phyloP scores from a whole-genome alignment of 1,140 invertebrate genomes.

The Ceratoteleas bidentatus region DNA sequence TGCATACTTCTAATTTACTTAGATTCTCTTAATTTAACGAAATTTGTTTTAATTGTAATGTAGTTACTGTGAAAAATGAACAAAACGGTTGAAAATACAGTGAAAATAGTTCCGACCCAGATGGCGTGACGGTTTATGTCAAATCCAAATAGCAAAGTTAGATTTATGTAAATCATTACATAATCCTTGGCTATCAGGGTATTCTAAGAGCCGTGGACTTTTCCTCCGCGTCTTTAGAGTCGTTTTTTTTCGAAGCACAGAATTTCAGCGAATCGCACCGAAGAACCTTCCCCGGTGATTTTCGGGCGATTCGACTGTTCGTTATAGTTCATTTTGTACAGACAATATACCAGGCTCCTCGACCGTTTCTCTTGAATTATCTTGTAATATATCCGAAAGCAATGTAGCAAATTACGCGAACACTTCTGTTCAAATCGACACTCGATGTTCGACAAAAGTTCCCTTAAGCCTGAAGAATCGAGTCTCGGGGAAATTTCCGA shows the following conservation, averaged over 20 bases:
- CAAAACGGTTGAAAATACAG: too few relatives aligned
- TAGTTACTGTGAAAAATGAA: too few relatives aligned
- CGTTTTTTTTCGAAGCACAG: constrained; percentile 16
- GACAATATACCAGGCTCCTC: constrained; percentile 11
- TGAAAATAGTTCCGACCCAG: too few relatives aligned
- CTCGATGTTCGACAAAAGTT: background rate
- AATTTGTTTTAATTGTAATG: too few relatives aligned
- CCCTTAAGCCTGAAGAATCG: background rate
- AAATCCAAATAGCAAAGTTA: too few relatives aligned
- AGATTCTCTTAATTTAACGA: too few relatives aligned
- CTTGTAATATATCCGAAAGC: constrained; percentile 13
- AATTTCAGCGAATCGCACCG: constrained; percentile 12
- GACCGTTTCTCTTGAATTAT: background rate
- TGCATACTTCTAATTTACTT: too few relatives aligned
- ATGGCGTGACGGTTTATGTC: too few relatives aligned
- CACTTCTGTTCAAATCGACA: background rate
- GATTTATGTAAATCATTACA: too few relatives aligned
- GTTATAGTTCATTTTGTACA: constrained; percentile 46
- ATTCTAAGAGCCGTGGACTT: background rate
- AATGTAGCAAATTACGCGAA: background rate
- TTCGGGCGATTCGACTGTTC: constrained; percentile 13
- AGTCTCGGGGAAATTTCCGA: constrained; percentile 6
- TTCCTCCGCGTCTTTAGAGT: constrained; percentile 3
- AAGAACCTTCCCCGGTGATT: background rate
- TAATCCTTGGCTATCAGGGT: too few relatives aligned